A percentile compares a stretch with the other conserved stretches of the same genome.
These are phyloP conservation scores for Sesia apiformis DNA, from an alignment of 2,888 invertebrate genomes.

Conservation along the genomic window DNA sequence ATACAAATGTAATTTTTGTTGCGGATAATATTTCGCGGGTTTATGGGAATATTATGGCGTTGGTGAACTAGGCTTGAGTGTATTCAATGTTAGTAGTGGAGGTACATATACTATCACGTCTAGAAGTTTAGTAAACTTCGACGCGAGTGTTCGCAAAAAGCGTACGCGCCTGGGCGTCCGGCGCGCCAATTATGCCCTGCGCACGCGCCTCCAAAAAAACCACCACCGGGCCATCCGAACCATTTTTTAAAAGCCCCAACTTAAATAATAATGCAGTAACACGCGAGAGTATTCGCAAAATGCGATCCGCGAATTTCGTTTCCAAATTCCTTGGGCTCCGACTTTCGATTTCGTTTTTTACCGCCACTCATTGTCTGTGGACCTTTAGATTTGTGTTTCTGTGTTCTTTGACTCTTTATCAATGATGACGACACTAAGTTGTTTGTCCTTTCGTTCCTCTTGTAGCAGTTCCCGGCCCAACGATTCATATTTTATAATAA, in stretches of 20 bases:
- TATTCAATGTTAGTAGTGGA: conserved; percentile 20
- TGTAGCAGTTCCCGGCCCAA: conserved; percentile 15
- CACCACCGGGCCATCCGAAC: conserved; percentile 47
- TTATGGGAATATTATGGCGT: too few species aligned
- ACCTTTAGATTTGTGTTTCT: conserved; percentile 44
- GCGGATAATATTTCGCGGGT: too few species aligned
- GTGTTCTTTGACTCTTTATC: conserved; percentile 24
- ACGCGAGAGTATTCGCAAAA: conserved; percentile 71
- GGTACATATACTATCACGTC: conserved; percentile 1
- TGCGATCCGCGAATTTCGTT: conserved; percentile 70
- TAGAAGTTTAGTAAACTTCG: neutral
- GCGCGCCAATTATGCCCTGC: conserved; percentile 61
- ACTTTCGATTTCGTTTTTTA: conserved; percentile 48
- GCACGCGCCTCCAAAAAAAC: conserved; percentile 71
- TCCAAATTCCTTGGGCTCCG: conserved; percentile 56
- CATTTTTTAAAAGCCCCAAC: conserved; percentile 61
- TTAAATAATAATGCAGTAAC: conserved; percentile 74
- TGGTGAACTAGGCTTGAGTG: neutral
- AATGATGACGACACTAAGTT: conserved; percentile 13
- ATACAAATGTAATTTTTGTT: too few species aligned
- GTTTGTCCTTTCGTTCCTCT: conserved; percentile 12
- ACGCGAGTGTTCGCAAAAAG: conserved; percentile 25
- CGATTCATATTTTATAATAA: conserved; percentile 25
- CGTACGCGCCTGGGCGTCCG: conserved; percentile 36
- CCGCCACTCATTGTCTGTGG: conserved; percentile 56